Evolutionary conservation across 2,113 vertebrate species (phyloP).

Genomic region (Cyprinodon variegatus): DNA sequence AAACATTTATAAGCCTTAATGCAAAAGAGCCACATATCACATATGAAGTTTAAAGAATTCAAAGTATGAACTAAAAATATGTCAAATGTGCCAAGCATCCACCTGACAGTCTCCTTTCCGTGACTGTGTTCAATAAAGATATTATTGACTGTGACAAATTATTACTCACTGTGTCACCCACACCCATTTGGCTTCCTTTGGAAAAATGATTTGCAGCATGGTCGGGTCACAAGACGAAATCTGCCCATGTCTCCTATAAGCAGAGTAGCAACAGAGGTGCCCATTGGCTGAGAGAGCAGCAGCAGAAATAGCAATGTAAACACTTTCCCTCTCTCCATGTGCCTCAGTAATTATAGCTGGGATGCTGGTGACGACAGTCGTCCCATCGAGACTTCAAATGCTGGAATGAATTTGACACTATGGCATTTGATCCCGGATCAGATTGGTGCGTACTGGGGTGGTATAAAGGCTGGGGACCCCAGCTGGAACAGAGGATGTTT

Average conservation of each 20-base stretch:
- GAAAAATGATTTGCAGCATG: slow-evolving; percentile 61
- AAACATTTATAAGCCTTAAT: neutral
- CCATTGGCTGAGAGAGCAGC: slow-evolving; percentile 49
- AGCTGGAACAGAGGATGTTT: slow-evolving; percentile 89
- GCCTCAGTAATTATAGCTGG: slow-evolving; percentile 77
- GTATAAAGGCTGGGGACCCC: slow-evolving; percentile 88
- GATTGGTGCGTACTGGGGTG: slow-evolving; percentile 71
- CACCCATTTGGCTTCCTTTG: slow-evolving; percentile 60
- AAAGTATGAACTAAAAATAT: neutral
- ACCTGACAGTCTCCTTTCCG: slow-evolving; percentile 25
- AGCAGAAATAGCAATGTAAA: slow-evolving; percentile 79
- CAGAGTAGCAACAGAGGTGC: slow-evolving; percentile 80
- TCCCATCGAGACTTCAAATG: slow-evolving; percentile 76
- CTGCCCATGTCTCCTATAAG: slow-evolving; percentile 78
- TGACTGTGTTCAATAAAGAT: slow-evolving; percentile 64
- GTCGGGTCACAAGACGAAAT: slow-evolving; percentile 74
- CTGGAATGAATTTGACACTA: slow-evolving; percentile 83
- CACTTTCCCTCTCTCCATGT: slow-evolving; percentile 73
- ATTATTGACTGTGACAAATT: slow-evolving; percentile 66
- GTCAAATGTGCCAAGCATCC: slow-evolving; percentile 12
- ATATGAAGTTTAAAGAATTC: neutral
- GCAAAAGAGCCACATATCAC: neutral
- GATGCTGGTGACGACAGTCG: slow-evolving; percentile 80
- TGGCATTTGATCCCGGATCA: slow-evolving; percentile 76
- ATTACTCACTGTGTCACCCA: slow-evolving; percentile 69